Evolutionary conservation across 2,888 invertebrate genomes (phyloP), one percentile per base, ranked within the genome.

Genomic region (Nymphalis c-album): DNA sequence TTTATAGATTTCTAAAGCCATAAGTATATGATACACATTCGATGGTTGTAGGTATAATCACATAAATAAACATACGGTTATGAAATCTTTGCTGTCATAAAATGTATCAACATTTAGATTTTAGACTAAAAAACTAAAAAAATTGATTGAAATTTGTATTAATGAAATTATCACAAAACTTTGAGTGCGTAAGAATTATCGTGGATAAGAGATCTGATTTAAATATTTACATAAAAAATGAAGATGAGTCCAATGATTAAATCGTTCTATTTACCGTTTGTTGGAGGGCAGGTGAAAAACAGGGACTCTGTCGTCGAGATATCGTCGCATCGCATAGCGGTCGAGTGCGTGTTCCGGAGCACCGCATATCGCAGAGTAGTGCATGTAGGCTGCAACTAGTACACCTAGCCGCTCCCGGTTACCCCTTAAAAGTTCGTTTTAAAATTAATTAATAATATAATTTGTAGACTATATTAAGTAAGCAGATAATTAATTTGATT

Each of bases 311-410:
- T 91, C 92, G 78, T 98, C 97, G 77, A 97, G 95, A 88, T 97
- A 98, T 78, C 96, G 94, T 80, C 97, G 94, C 98, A 98, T 98
- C 60, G 98, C 97, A 90, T 97, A 98, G 81, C 97, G 94, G 91
- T 98, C 98, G 78, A 98, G 93, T 13, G 97, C 97, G 84, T 96
- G 95, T 83, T 96, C 96, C 4, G 94, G 94, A 58, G 91, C 94
- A n/a, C 97, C 97, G 89, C 98, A 98, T 80, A 98, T 98, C 82
- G 96, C 97, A 75, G 97, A 97, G 93, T 98, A 98, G 91, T 98
- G 97, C 96, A 98, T 96, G 91, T 97, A 98, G 17, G 98, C 97
- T 26, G 97, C 97, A 71, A 98, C 96, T 73, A 98, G 94, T 63
- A 97, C 96, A 58, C 97, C 98, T 46, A 97, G 93, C 67, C 98